Base-by-base conservation (phyloP, 2,888 invertebrate genomes). In the Sycophila texana region DNA sequence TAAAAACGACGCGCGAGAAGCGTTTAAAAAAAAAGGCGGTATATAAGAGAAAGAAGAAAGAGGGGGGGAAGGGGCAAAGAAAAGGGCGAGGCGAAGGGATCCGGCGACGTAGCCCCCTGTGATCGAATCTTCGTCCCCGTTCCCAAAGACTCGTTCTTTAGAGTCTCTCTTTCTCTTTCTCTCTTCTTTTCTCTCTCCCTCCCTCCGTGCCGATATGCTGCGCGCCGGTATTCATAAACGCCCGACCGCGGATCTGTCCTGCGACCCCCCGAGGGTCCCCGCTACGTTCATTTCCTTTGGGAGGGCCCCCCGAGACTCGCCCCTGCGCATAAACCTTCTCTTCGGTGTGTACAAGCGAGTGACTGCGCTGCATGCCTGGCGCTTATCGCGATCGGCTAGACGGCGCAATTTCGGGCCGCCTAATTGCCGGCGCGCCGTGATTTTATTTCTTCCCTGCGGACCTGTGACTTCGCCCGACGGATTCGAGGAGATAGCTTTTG, bases 51-150 rank as follows among this genome's bases (percentile, higher is more conserved):
- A 60, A 53, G 26, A 30, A 60, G 5, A 49, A 57, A 14, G 14
- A 30, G 70, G 14, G 39, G 58, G 49, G 39, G 39, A 58, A 14
- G 68, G 65, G 65, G 61, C 12, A 65, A 70, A 20, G 71, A 66
- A 20, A 60, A 58, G 30, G 30, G 10, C 2, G 12, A 47, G 26
- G 18, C 26, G 30, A 20, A 14, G 63, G 57, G 30, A 20, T 58
- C 67, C 49, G 20, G 12, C 20, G n/a, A n/a, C 20, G 18, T 18
- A 16, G 47, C 18, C 57, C 39, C 86, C 87, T 90, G 90, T 90
- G 90, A 90, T 89, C 89, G 88, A 89, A 90, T 89, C 89, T 90
- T 90, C 83, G 86, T 82, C 83, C 85, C 79, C 87, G 90, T 90
- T 90, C 90, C 90, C 90, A 90, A 90, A 88, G 90, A 87, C 84